phyloP scores from a whole-genome alignment of 2,888 invertebrate genomes.

The Ectropis crepuscularia region DNA sequence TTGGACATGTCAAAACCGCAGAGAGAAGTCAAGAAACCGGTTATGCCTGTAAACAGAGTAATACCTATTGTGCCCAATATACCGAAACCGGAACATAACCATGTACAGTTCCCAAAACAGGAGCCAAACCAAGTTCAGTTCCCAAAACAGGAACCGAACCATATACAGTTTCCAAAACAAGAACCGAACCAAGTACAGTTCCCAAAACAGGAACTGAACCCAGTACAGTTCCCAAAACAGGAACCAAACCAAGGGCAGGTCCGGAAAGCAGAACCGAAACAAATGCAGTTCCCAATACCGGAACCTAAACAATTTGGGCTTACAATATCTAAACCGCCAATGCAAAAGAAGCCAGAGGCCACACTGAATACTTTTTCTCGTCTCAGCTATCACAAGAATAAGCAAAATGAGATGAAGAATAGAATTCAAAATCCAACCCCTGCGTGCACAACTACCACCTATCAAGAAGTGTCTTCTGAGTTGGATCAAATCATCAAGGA shows the following conservation, averaged over 20 bases:
- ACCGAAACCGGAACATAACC: slow-evolving; percentile 45
- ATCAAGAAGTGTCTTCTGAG: slow-evolving; percentile 34
- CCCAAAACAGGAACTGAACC: too few species aligned
- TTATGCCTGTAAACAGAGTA: slow-evolving; percentile 43
- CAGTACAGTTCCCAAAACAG: too few species aligned
- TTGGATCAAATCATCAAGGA: slow-evolving; percentile 39
- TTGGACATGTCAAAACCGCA: slow-evolving; percentile 20
- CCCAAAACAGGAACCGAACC: too few species aligned
- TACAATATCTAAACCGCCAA: slow-evolving; percentile 57
- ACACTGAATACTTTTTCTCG: slow-evolving; percentile 75
- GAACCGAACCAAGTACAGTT: too few species aligned
- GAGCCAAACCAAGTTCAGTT: slow-evolving; percentile 46
- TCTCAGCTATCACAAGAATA: slow-evolving; percentile 73
- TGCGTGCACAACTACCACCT: slow-evolving; percentile 15
- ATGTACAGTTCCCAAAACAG: slow-evolving; percentile 46
- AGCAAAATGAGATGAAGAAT: slow-evolving; percentile 59
- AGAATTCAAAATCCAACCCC: slow-evolving; percentile 46
- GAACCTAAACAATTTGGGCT: slow-evolving; percentile 41
- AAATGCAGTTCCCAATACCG: slow-evolving; percentile 31
- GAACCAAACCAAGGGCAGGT: too few species aligned
- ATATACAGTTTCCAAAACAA: too few species aligned
- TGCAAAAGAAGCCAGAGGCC: slow-evolving; percentile 62
- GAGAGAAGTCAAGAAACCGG: slow-evolving; percentile 3
- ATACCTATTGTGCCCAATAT: slow-evolving; percentile 43
- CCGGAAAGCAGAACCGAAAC: too few species aligned